phyloP scores from a whole-genome alignment of 2,888 invertebrate species.

The Fragum sueziense region DNA sequence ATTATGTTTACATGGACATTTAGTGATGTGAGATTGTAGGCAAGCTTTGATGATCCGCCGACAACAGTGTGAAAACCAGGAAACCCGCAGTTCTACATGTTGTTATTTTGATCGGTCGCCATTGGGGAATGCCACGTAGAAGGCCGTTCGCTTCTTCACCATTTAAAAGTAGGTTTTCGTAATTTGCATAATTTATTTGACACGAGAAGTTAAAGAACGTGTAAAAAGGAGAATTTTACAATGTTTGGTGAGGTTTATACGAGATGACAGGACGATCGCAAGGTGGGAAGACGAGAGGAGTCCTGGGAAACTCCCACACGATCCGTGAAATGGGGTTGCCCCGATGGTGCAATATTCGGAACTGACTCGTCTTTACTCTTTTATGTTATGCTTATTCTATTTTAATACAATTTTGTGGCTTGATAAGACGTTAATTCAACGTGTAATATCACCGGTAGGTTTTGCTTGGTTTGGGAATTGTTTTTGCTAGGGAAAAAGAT shows the following conservation, averaged over 20 bases:
- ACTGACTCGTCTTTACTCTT: neutral
- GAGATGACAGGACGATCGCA: neutral
- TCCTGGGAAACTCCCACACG: slow-evolving; percentile 15
- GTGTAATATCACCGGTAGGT: neutral
- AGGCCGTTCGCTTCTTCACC: slow-evolving; percentile 58
- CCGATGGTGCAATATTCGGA: neutral
- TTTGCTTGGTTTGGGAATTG: neutral
- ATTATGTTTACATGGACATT: neutral
- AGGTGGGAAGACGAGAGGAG: neutral
- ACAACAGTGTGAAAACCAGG: slow-evolving; percentile 25
- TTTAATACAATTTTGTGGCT: too few relatives aligned
- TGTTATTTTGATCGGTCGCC: slow-evolving; percentile 48
- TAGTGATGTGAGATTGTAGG: neutral
- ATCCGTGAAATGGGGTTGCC: slow-evolving; percentile 5
- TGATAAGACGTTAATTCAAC: too few relatives aligned
- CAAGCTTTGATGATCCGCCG: neutral
- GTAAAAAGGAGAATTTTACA: neutral
- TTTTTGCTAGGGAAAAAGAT: too few relatives aligned
- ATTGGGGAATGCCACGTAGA: slow-evolving; percentile 73
- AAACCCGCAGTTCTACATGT: slow-evolving; percentile 38
- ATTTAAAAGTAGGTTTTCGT: slow-evolving; percentile 62
- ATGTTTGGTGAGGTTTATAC: neutral
- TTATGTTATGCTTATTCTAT: too few relatives aligned
- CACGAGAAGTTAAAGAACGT: neutral
- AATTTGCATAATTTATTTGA: slow-evolving; percentile 37